Evolutionary conservation across 2,888 invertebrate species (phyloP).

Genomic region (Eilema depressum): DNA sequence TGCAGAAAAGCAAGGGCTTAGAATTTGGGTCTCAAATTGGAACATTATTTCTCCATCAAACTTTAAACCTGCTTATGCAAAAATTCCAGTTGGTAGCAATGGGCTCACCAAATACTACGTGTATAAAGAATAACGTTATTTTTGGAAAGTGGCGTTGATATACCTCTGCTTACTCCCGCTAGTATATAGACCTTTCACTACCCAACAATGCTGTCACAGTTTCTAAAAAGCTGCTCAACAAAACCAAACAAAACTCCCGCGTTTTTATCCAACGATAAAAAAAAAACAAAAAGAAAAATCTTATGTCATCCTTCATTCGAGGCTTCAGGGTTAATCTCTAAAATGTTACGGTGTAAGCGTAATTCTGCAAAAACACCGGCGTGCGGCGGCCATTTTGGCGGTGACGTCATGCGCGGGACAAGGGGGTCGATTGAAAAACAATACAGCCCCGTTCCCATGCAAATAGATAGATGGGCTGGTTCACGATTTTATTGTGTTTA

Average conservation of each 20-base stretch:
- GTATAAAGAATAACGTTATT: no score
- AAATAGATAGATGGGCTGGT: conserved; percentile 46
- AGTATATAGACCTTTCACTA: neutral
- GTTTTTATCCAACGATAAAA: conserved; percentile 14
- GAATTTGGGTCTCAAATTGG: conserved; percentile 65
- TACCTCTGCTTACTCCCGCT: no score
- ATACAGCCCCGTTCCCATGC: conserved; percentile 50
- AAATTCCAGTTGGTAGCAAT: no score
- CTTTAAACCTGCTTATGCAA: no score
- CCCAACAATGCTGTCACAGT: neutral
- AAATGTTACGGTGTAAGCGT: conserved; percentile 49
- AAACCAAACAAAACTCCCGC: conserved; percentile 18
- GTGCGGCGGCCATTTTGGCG: conserved; percentile 55
- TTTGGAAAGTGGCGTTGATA: no score
- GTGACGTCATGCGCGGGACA: conserved; percentile 56
- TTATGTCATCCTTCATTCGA: conserved; percentile 43
- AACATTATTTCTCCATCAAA: conserved; percentile 43
- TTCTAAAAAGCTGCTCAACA: neutral
- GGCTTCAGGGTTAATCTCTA: conserved; percentile 41
- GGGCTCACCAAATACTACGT: no score
- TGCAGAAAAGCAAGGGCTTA: conserved; percentile 54
- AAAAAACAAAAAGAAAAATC: conserved; percentile 28
- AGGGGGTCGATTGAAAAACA: conserved; percentile 61
- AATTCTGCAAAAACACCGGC: conserved; percentile 49
- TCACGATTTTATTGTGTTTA: conserved; percentile 43